Base-by-base conservation (phyloP, 2,888 invertebrate species). In the Plebejus anna region DNA sequence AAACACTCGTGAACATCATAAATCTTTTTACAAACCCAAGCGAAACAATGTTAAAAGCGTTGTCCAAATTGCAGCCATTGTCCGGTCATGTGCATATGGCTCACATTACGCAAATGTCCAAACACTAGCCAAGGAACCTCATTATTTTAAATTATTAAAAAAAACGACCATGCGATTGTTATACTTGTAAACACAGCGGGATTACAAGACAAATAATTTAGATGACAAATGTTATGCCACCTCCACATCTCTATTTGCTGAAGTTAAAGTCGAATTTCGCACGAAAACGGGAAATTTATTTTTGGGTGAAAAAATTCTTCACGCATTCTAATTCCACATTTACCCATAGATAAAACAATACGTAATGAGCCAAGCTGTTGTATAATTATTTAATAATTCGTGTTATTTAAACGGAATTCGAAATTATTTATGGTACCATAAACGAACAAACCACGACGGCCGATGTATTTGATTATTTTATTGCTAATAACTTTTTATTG, bases 51-150 rank as follows among this genome's bases (percentile, higher is more conserved):
- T 72, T 42, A 72, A 72, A 42, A 72, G 42, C 51, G 32, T 76
- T 72, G 42, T 76, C 59, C 72, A 72, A 59, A 71, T 71, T 16
- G 42, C 16, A 72, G 59, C 42, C 36, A 71, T 72, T 72, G 57
- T 71, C 42, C 22, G n/a, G 57, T 38, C 76, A 76, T 72, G 36
- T 76, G 76, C 57, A 57, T 42, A 57, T 87, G 87, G 87, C 82
- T 80, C 82, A 87, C 87, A 90, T 92, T 90, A 94, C 93, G 92
- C 94, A 93, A 94, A 88, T 82, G 91, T 92, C 91, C 86, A 92
- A 93, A 93, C 90, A 85, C 83, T 80, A 82, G 82, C 83, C 83
- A 82, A 86, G 87, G 86, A 89, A 89, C 92, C 55, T 55, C 55
- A 73, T 73, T 73, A 73, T 73, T 73, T 73, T 73, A 73, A 55